phyloP scores from a whole-genome alignment of 1,140 invertebrate species.

The Zaprionus capensis region DNA sequence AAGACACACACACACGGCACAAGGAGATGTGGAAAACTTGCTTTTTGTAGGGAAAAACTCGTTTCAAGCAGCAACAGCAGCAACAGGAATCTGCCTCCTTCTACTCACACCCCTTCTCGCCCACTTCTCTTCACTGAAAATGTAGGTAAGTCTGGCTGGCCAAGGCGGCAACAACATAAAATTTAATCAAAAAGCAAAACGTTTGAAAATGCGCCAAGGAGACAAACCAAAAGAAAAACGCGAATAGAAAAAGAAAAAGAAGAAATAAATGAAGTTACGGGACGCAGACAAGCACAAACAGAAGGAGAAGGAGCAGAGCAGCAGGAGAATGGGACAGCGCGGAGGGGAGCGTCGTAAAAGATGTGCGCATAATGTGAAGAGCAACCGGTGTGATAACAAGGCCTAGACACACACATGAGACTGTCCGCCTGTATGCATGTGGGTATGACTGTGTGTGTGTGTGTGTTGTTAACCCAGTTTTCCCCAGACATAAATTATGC shows the following conservation, averaged over 20 bases:
- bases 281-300: not conserved
- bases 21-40: constrained; percentile 76
- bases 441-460: constrained; percentile 28
- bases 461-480: constrained; percentile 73
- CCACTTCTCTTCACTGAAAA: constrained; percentile 28
- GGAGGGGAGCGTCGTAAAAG: constrained; percentile 14
- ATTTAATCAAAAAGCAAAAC: constrained; percentile 78
- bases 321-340: constrained; percentile 4
- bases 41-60: constrained; percentile 72
- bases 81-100: constrained; percentile 37
- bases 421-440: constrained; percentile 3
- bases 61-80: constrained; percentile 45
- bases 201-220: constrained; percentile 75
- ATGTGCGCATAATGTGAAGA: constrained; percentile 74
- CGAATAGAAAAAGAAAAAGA: constrained; percentile 12
- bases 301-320: too few species aligned
- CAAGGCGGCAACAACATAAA: constrained; percentile 62
- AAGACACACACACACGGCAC: constrained; percentile 42
- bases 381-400: constrained; percentile 74
- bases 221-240: constrained; percentile 10
- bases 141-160: constrained; percentile 68
- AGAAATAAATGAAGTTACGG: constrained; percentile 30
- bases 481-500: constrained; percentile 77
- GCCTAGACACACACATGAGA: constrained; percentile 41
- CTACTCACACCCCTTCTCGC: not conserved